These are phyloP conservation scores for Polyommatus iphigenia DNA, from an alignment of 2,888 invertebrate species.

Conservation along the genomic window DNA sequence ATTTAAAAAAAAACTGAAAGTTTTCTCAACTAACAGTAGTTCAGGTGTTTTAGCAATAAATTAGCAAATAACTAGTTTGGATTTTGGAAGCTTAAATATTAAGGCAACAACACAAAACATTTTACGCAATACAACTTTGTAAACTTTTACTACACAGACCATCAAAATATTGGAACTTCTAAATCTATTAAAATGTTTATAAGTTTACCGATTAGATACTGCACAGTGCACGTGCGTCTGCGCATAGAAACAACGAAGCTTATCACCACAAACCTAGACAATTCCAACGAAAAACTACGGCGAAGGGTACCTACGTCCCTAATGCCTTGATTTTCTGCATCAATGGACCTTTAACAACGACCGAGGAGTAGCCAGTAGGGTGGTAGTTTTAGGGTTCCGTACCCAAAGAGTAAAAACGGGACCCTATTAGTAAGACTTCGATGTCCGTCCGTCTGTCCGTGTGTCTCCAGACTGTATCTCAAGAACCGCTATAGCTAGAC, in stretches of 20 bases:
- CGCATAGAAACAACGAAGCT: neutral
- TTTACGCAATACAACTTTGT: neutral
- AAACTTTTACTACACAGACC: neutral
- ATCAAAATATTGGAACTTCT: neutral
- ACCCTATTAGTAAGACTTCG: too few relatives aligned
- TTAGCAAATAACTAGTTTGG: too few relatives aligned
- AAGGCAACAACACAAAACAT: neutral
- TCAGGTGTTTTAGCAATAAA: too few relatives aligned
- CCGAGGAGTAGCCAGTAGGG: neutral
- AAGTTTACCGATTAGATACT: slow-evolving; percentile 29
- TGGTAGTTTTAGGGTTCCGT: neutral
- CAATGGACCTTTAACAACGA: neutral
- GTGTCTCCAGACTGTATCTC: too few relatives aligned
- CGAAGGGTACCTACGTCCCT: too few relatives aligned
- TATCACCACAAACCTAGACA: neutral
- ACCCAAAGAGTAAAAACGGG: too few relatives aligned
- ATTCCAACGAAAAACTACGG: neutral
- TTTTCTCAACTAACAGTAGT: too few relatives aligned
- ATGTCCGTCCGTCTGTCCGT: too few relatives aligned
- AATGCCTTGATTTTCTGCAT: neutral
- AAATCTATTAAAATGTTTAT: neutral
- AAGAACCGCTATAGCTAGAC: too few relatives aligned
- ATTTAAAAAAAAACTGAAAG: too few relatives aligned
- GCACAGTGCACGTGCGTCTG: slow-evolving; percentile 37
- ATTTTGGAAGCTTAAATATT: too few relatives aligned